Conservation (phyloP, 30 jellyfish, hydroid and myxozoan genomes). For the Aurelia sp. region DNA sequence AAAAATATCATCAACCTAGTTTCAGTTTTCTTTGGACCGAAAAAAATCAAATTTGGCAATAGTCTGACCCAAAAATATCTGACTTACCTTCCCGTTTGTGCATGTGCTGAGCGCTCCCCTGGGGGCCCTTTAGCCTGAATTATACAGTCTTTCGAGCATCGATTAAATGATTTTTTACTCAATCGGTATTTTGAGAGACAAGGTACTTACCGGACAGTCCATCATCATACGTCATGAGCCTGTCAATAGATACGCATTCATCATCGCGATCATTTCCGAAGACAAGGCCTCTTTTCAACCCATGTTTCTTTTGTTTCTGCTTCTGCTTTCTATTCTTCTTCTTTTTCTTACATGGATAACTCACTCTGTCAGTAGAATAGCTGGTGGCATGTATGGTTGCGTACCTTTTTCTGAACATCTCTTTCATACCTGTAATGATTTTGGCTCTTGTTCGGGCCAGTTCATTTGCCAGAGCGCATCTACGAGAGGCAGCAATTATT, state of each 20-base stretch:
- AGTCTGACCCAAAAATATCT: too few relatives aligned
- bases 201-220: constrained; percentile 3
- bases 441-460: constrained; percentile 13
- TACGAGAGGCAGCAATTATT: neutral
- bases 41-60: too few relatives aligned
- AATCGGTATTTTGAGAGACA: too few relatives aligned
- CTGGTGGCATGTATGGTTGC: neutral
- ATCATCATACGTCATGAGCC: constrained; percentile 12
- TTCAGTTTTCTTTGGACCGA: too few relatives aligned
- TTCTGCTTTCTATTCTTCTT: constrained; percentile 5
- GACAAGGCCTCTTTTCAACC: neutral
- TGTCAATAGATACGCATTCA: constrained; percentile 13
- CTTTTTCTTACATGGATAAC: constrained; percentile 4
- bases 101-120: too few relatives aligned
- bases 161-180: too few relatives aligned
- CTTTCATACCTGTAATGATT: constrained; percentile 17
- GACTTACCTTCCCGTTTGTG: too few relatives aligned
- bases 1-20: too few relatives aligned
- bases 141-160: too few relatives aligned
- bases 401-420: constrained; percentile 29
- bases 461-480: constrained; percentile 39
- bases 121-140: too few relatives aligned
- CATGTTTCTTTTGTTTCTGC: neutral
- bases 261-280: neutral
- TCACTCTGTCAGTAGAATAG: neutral